Percentiles rank a stretch among this genome's conserved stretches.
Conservation (phyloP, 2,113 vertebrate species). For the Muscicapa adusta region DNA sequence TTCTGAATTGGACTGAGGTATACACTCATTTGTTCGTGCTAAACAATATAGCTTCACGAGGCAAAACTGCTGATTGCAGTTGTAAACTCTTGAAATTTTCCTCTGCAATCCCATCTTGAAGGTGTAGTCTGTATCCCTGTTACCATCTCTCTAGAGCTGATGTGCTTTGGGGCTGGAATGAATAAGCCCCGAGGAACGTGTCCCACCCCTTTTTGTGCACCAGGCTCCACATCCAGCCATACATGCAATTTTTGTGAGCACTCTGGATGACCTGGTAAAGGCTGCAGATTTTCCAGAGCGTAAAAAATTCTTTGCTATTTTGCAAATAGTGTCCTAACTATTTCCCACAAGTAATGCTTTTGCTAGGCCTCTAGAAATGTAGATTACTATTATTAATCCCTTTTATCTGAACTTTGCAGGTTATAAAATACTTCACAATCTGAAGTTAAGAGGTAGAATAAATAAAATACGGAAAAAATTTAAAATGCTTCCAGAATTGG, state of each 20-base stretch:
- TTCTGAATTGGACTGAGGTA: neutral
- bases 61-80: neutral
- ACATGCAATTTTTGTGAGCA: neutral
- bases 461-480: neutral
- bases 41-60: neutral
- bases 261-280: slow-evolving; percentile 4
- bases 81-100: neutral
- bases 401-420: neutral
- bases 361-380: neutral
- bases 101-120: neutral
- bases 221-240: neutral
- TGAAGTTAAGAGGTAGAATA: neutral
- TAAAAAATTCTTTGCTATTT: slow-evolving; percentile 31
- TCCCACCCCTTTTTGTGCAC: neutral
- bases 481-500: neutral
- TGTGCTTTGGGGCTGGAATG: neutral
- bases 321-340: neutral
- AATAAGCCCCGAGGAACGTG: neutral
- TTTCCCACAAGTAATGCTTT: neutral
- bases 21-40: neutral
- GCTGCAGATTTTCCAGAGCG: slow-evolving; percentile 20
- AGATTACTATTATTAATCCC: neutral
- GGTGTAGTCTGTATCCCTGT: neutral
- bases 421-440: neutral
- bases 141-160: neutral